A percentile compares a stretch with the other conserved stretches of the same genome.
Evolutionary conservation across 2,113 vertebrate species (phyloP).

Genomic region (Forbesichthys papilliferus): DNA sequence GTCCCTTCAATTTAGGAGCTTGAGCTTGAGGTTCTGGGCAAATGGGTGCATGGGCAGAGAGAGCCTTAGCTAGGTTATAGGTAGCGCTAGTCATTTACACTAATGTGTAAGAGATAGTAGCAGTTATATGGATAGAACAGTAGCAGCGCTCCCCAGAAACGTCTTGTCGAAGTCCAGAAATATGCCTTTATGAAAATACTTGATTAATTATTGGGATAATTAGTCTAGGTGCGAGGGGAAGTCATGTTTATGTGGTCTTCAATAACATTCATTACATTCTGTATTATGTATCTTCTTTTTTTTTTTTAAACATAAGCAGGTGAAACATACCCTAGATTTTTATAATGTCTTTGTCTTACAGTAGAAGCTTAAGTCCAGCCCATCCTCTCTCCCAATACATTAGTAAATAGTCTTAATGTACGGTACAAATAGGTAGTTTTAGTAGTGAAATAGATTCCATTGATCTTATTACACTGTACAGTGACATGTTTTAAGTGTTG

Average conservation of each 20-base stretch:
- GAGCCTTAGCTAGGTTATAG: constrained; percentile 24
- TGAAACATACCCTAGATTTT: too few relatives aligned
- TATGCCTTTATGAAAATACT: too few relatives aligned
- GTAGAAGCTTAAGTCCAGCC: background rate
- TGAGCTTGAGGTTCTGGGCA: constrained; percentile 20
- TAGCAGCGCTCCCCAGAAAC: background rate
- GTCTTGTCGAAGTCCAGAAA: background rate
- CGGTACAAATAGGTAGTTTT: background rate
- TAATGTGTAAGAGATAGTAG: background rate
- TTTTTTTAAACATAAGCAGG: too few relatives aligned
- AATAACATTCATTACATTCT: too few relatives aligned
- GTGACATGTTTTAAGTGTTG: background rate
- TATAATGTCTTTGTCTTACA: background rate
- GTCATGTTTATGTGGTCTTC: too few relatives aligned
- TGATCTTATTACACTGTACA: background rate
- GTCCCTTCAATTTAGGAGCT: constrained; percentile 50
- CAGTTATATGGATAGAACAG: too few relatives aligned
- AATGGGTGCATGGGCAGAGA: constrained; percentile 38
- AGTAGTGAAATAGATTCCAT: background rate
- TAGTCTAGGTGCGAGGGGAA: too few relatives aligned
- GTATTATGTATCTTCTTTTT: too few relatives aligned
- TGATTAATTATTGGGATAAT: too few relatives aligned
- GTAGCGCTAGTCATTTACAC: background rate
- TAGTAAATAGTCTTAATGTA: background rate
- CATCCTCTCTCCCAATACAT: background rate